A percentile compares a stretch with the other conserved stretches of the same genome.
Conservation (phyloP, 1,140 invertebrate species). For the Brachionus paranguensis region DNA sequence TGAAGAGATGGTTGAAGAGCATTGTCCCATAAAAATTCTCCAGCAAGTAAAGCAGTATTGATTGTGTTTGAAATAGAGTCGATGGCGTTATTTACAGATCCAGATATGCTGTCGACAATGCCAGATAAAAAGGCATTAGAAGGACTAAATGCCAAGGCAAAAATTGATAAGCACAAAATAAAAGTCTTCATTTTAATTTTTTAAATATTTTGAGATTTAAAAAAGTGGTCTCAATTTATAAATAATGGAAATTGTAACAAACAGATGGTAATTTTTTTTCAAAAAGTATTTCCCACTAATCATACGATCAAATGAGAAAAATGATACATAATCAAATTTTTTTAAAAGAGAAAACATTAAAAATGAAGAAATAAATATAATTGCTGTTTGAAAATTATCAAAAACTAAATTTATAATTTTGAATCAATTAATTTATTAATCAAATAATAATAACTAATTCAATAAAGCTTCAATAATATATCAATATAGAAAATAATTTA, state of each 20-base stretch:
- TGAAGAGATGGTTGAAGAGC: slow-evolving; percentile 30
- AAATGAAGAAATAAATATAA: too few relatives aligned
- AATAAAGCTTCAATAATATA: too few relatives aligned
- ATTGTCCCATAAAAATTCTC: slow-evolving; percentile 39
- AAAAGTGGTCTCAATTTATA: not conserved
- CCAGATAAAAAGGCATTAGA: not conserved
- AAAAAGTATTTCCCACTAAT: not conserved
- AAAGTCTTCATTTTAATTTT: slow-evolving; percentile 9
- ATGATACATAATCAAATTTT: not conserved
- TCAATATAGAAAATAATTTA: too few relatives aligned
- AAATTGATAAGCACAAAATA: not conserved
- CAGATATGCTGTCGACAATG: not conserved
- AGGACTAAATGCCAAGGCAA: not conserved
- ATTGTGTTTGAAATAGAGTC: not conserved
- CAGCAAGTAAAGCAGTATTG: slow-evolving; percentile 19
- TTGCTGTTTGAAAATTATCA: too few relatives aligned
- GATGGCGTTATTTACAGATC: not conserved
- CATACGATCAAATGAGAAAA: not conserved
- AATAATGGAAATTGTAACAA: not conserved
- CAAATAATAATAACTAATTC: too few relatives aligned
- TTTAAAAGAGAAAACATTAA: not conserved
- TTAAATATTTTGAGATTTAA: not conserved
- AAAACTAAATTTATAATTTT: too few relatives aligned
- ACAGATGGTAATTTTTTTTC: not conserved
- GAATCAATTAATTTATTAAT: too few relatives aligned